Evolutionary conservation across 2,797 vertebrate species (phyloP), one percentile per base, ranked within the genome.

Genomic region (Sebastes paucispinis): DNA sequence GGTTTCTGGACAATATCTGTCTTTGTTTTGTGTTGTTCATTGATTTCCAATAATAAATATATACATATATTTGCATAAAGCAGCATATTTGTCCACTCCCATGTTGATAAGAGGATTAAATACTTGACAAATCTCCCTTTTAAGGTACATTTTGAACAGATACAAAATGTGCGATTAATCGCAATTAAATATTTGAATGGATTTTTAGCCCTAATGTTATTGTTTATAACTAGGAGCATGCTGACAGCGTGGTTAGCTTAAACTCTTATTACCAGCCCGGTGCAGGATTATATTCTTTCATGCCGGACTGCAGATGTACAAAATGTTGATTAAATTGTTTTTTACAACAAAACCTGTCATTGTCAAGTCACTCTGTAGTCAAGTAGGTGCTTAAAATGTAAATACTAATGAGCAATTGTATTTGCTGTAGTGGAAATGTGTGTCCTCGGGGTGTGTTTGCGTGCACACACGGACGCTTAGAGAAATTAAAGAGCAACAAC

Each of bases 401-500:
- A 80, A 66, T 18, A 11, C 16, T 59, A 34, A 69, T 39, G 25
- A 47, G 39, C 25, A n/a, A 27, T 76, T 70, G 69, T 55, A 3
- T 11, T 24, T 18, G 5, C 8, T 57, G 62, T 12, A 60, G 64
- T 55, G 12, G 27, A 57, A 58, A 32, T 25, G 18, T 52, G 24
- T 60, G 34, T 81, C 62, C 39, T 55, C 1, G 1, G 13, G 13
- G 62, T 39, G 55, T 65, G 71, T 85, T 74, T 69, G 24, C 16
- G 3, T 32, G 12, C 50, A 29, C 18, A 29, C 18, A 2, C 2
- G 0, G 7, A 63, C 27, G 69, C 81, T 85, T 63, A 75, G 54
- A 34, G 32, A 57, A 80, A 75, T 79, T 47, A 87, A 82, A 73
- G 64, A 62, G 22, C 67, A 75, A n/a, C 78, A 75, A 85, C 84